Percentiles rank a stretch among this genome's conserved stretches.
phyloP scores from a whole-genome alignment of 2,888 invertebrate species.

The Andricus quercusramuli region DNA sequence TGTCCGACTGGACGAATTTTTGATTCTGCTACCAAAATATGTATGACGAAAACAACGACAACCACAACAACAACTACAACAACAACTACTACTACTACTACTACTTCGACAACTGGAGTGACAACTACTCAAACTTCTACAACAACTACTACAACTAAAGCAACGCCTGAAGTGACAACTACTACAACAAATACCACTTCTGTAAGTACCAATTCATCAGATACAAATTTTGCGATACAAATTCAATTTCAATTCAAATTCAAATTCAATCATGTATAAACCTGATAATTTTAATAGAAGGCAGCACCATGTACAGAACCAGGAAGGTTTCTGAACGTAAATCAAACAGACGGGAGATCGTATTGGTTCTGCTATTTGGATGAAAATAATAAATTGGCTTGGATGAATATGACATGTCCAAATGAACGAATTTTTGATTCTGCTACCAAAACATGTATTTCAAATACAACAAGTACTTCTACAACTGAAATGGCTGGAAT shows the following conservation, averaged over 20 bases:
- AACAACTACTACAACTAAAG: neutral
- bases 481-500: neutral
- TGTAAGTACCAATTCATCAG: neutral
- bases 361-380: conserved; percentile 27
- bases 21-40: neutral
- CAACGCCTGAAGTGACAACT: neutral
- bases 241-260: no score
- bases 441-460: neutral
- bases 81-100: neutral
- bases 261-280: neutral
- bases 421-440: conserved; percentile 14
- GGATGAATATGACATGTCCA: conserved; percentile 4
- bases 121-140: neutral
- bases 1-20: conserved; percentile 1
- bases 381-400: neutral
- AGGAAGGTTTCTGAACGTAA: neutral
- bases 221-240: no score
- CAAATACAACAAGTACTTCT: neutral
- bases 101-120: neutral
- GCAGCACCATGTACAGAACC: neutral
- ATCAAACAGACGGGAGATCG: neutral
- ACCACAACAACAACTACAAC: neutral
- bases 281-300: neutral
- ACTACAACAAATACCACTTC: neutral
- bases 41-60: neutral